These are phyloP conservation scores for Alcis repandata DNA, from an alignment of 2,888 invertebrate genomes.

Conservation along the genomic window DNA sequence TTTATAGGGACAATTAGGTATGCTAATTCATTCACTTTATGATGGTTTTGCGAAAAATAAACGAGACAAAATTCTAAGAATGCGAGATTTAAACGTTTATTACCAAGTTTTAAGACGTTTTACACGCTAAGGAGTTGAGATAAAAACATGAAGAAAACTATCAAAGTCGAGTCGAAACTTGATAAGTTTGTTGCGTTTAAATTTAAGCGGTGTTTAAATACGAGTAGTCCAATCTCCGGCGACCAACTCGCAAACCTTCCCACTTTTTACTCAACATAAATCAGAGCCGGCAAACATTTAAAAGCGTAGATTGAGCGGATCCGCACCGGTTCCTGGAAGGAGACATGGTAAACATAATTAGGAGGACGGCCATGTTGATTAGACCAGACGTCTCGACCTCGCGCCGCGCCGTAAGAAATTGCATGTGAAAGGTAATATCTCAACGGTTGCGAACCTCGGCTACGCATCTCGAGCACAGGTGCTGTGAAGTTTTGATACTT, in stretches of 20 bases:
- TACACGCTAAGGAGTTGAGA: neutral
- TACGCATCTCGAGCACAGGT: conserved; percentile 56
- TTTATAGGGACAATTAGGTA: conserved; percentile 81
- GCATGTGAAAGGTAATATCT: conserved; percentile 72
- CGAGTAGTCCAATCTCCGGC: neutral
- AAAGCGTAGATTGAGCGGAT: conserved; percentile 55
- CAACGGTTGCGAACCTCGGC: conserved; percentile 64
- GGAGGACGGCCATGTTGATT: conserved; percentile 71
- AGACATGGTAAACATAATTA: conserved; percentile 78
- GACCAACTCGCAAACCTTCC: conserved; percentile 15
- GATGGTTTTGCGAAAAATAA: conserved; percentile 70
- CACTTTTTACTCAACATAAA: conserved; percentile 51
- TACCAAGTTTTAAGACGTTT: conserved; percentile 21
- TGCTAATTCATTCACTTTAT: conserved; percentile 83
- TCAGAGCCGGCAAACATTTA: conserved; percentile 61
- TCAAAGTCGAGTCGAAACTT: neutral
- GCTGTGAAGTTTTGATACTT: conserved; percentile 57
- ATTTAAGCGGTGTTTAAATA: neutral
- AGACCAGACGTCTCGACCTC: conserved; percentile 67
- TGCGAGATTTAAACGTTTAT: conserved; percentile 63
- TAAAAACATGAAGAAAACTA: neutral
- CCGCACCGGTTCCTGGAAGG: conserved; percentile 60
- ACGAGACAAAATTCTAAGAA: conserved; percentile 66
- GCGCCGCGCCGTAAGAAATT: conserved; percentile 62
- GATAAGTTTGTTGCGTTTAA: neutral